Conservation (phyloP, 1,140 invertebrate genomes). For the Listronotus oregonensis region DNA sequence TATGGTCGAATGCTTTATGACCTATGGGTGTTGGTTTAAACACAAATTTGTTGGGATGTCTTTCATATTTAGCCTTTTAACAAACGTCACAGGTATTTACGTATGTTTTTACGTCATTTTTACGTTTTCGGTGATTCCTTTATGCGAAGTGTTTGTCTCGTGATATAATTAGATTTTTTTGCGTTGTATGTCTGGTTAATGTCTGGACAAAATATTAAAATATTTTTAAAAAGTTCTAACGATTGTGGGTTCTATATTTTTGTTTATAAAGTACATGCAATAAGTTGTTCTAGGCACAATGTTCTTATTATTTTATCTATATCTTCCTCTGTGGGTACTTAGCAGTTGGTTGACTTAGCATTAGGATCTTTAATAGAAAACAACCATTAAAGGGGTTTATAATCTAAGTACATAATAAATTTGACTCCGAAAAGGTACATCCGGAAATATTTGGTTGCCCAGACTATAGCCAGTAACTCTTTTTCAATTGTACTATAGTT, state of each 20-base stretch:
- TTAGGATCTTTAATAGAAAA: no score
- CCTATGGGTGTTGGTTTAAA: background rate
- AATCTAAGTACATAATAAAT: no score
- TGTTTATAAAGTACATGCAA: background rate
- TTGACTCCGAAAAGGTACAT: no score
- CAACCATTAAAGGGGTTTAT: no score
- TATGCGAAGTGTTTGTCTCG: background rate
- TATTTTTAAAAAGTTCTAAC: background rate
- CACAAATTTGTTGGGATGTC: background rate
- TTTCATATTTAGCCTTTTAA: background rate
- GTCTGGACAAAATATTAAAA: background rate
- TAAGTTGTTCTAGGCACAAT: background rate
- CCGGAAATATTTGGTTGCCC: no score
- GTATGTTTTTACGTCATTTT: background rate
- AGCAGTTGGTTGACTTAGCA: no score
- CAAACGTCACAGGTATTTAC: background rate
- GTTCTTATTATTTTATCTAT: background rate
- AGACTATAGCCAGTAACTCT: no score
- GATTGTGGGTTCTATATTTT: background rate
- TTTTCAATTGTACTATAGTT: no score
- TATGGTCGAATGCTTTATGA: no score
- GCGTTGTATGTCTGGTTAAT: background rate
- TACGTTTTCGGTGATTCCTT: constrained; percentile 2
- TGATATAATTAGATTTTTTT: background rate
- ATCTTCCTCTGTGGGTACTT: background rate